Conservation (phyloP, 2,888 invertebrate species). For the Gastrophysa polygoni region DNA sequence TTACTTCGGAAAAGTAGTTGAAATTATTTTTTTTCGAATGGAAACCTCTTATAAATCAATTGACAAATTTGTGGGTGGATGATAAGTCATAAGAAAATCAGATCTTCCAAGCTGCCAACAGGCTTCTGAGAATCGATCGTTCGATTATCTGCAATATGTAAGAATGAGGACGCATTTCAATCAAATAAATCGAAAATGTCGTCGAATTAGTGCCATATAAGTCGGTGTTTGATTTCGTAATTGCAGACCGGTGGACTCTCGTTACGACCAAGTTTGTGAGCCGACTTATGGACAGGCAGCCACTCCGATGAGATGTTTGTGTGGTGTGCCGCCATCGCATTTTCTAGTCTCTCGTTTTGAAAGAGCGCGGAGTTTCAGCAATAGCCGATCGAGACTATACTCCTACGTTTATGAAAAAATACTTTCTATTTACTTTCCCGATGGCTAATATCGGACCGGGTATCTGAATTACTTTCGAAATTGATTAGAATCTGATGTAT, state of each 20-base stretch:
- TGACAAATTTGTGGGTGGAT: too few relatives aligned
- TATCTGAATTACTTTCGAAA: too few relatives aligned
- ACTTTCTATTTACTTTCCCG: too few relatives aligned
- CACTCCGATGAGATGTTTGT: neutral
- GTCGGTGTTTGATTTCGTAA: neutral
- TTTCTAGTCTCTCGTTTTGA: neutral
- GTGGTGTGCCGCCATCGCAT: neutral
- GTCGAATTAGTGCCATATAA: neutral
- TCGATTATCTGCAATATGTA: neutral
- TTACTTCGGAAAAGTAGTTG: too few relatives aligned
- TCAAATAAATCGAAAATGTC: neutral
- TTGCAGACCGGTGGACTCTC: neutral
- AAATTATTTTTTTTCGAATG: too few relatives aligned
- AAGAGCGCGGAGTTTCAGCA: neutral
- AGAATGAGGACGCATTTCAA: neutral
- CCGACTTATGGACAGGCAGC: neutral
- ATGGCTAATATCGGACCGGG: too few relatives aligned
- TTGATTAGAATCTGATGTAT: too few relatives aligned
- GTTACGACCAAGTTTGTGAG: neutral
- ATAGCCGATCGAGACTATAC: neutral
- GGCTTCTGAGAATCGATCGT: too few relatives aligned
- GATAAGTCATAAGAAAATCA: too few relatives aligned
- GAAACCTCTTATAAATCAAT: too few relatives aligned
- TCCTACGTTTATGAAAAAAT: neutral
- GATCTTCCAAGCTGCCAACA: too few relatives aligned